Evolutionary conservation across 2,888 invertebrate genomes (phyloP), one percentile per base, ranked within the genome.

Genomic region (Tinea semifulvella): DNA sequence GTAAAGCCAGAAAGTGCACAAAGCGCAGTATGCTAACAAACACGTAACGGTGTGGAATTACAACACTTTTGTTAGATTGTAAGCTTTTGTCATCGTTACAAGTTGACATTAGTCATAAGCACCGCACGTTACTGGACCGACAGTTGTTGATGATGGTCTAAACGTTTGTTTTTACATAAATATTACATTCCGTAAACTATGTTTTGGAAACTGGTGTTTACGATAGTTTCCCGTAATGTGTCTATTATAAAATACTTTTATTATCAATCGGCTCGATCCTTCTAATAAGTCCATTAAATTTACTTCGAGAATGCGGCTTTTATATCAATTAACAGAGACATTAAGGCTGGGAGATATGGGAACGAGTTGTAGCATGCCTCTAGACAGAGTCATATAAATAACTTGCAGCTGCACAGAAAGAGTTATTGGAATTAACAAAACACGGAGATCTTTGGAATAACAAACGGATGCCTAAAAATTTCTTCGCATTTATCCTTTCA

Each of bases 61-160:
- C 74, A 72, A 74, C 70, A 74, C 70, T 72, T 64, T 73, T 74
- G 75, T 72, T 65, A 64, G 63, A 68, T 73, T 68, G 66, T 74
- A 63, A 68, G 67, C 70, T 75, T 75, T 74, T 74, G 72, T 74
- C 66, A 64, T 67, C 58, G 65, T 65, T 62, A 61, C 62, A 60
- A 65, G 67, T 65, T 65, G 63, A 65, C 65, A 70, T 71, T 65
- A 65, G 67, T 65, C 68, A 68, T 70, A 67, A 63, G 60, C 55
- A 56, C 55, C 53, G 55, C 52, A 55, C 50, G 50, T 59, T 54
- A 58, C 50, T 49, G 51, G 22, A 20, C 39, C 27, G 38, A 44
- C 19, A 48, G 46, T 43, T 47, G 45, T 49, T 48, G 48, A 42
- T 43, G 40, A 47, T 28, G 45, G 18, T 39, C 27, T 43, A 20